These are phyloP conservation scores for Sphinx pinastri DNA, from an alignment of 2,888 invertebrate genomes.

Conservation along the genomic window DNA sequence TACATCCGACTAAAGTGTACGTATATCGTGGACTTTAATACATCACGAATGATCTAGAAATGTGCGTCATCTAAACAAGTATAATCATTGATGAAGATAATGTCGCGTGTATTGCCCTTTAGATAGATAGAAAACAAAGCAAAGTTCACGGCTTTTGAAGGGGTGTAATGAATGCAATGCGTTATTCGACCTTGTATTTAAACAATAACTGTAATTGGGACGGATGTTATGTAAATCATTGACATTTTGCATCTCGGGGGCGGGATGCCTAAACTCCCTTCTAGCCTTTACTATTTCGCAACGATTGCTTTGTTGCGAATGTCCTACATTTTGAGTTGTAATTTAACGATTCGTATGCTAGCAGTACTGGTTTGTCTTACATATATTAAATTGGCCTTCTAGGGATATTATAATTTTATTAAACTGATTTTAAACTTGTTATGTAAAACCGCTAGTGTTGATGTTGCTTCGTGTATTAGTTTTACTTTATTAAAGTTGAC, in stretches of 20 bases:
- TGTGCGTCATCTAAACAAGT: constrained; percentile 15
- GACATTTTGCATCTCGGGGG: constrained; percentile 71
- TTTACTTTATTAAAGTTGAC: constrained; percentile 4
- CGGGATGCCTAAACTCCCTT: constrained; percentile 62
- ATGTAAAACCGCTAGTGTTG: constrained; percentile 42
- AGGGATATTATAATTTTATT: not conserved
- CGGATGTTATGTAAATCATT: constrained; percentile 71
- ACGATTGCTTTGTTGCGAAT: constrained; percentile 47
- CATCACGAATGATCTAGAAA: not conserved
- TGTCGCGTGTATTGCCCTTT: constrained; percentile 3
- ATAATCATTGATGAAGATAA: not conserved
- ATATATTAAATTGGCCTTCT: not conserved
- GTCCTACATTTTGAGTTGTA: constrained; percentile 48
- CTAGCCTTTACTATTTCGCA: constrained; percentile 61
- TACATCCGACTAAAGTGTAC: not conserved
- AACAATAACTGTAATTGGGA: constrained; percentile 62
- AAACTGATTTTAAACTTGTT: constrained; percentile 41
- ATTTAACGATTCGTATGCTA: constrained; percentile 24
- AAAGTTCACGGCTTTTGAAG: constrained; percentile 41
- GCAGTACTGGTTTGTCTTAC: not conserved
- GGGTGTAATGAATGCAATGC: constrained; percentile 25
- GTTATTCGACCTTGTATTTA: constrained; percentile 63
- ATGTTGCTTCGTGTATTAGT: constrained; percentile 1
- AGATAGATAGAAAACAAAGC: constrained; percentile 40
- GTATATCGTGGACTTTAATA: too few species aligned